Evolutionary conservation across 2,113 vertebrate genomes (phyloP), one percentile per base, ranked within the genome.

Genomic region (Vidua chalybeata): DNA sequence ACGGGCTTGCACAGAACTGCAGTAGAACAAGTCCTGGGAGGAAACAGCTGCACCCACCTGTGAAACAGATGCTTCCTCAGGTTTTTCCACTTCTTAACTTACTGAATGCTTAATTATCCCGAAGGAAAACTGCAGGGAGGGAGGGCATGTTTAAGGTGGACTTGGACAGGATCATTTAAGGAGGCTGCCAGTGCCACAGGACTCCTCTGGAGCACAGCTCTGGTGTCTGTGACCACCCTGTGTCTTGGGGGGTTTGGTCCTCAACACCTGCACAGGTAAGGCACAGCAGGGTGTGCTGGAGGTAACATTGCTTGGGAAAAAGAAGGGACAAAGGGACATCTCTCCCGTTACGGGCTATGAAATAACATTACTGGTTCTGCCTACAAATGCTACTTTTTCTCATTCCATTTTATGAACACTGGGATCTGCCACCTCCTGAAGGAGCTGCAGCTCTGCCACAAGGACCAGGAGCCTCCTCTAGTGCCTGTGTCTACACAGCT

Each of bases 21-120:
- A 56, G 62, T 54, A 94, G 55, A 64, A 84, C 26, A 71, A 71
- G 72, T 86, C 87, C 84, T 30, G 37, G 73, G 81, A 95, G 69
- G 81, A 91, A 89, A 84, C 61, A 87, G 4, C 77, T 87, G 87
- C 84, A 84, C 73, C 81, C 89, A 89, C 84, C 84, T 56, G 73
- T 58, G 87, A 64, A 93, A 86, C 4, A 63, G 77, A 84, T 62
- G 68, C 56, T 93, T 84, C 81, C 90, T 48, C 37, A 48, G 61
- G 35, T 87, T 95, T 89, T 95, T 89, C 90, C 84, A 89, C 90
- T 69, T 87, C 74, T 89, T 79, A 68, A 72, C 78, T 85, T 64
- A 27, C 45, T 52, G 43, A 78, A 54, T 62, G 69, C 48, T 79
- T 91, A 89, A 95, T 93, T 91, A 90, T 87, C 94, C 81, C 15